A percentile compares a stretch with the other conserved stretches of the same genome.
These are phyloP conservation scores for Falco biarmicus DNA, from an alignment of 2,797 vertebrate species.

Conservation along the genomic window DNA sequence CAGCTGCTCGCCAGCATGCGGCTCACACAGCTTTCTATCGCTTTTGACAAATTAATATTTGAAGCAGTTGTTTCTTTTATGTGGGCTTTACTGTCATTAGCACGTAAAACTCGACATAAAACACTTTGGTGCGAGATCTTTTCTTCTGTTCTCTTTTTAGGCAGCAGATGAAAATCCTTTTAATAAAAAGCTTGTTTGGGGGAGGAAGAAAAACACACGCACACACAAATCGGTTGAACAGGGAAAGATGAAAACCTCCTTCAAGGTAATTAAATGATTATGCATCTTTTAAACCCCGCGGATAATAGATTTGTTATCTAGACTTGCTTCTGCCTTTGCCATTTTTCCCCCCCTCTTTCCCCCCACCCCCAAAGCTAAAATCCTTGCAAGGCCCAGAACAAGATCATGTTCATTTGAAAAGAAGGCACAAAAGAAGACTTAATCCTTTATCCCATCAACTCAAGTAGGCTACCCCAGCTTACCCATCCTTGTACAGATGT, in stretches of 20 bases:
- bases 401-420: conserved; percentile 16
- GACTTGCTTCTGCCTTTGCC: conserved; percentile 36
- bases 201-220: conserved; percentile 11
- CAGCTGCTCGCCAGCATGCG: background rate
- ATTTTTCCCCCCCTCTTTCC: background rate
- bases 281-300: conserved; percentile 52
- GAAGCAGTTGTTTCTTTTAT: conserved; percentile 61
- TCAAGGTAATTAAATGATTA: conserved; percentile 75
- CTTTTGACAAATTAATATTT: conserved; percentile 48
- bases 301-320: conserved; percentile 62
- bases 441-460: conserved; percentile 37
- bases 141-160: conserved; percentile 40
- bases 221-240: conserved; percentile 13
- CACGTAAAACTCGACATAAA: conserved; percentile 47
- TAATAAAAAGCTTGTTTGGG: conserved; percentile 59
- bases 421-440: background rate
- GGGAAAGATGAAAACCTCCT: conserved; percentile 66
- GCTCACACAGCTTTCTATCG: background rate
- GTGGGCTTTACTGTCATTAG: conserved; percentile 56
- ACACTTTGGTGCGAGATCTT: background rate
- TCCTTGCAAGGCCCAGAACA: conserved; percentile 18
- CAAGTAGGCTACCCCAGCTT: background rate
- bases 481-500: background rate
- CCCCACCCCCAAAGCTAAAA: conserved; percentile 11
- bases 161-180: conserved; percentile 56